phyloP scores from a whole-genome alignment of 2,888 invertebrate genomes.

The Malthinus flaveolus region DNA sequence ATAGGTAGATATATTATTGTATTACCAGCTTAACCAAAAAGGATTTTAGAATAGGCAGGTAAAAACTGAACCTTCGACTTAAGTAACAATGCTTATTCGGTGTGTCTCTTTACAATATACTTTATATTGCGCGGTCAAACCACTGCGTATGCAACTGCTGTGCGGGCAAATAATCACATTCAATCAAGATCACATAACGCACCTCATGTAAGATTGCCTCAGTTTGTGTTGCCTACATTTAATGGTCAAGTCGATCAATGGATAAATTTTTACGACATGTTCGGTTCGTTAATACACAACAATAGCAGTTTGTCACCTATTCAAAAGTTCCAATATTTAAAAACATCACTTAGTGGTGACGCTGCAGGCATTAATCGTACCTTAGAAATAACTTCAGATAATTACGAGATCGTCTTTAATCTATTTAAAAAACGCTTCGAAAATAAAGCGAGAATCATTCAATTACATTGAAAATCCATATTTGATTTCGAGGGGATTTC shows the following conservation, averaged over 20 bases:
- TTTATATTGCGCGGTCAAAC: too few species aligned
- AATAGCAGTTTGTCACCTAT: background rate
- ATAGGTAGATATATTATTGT: too few species aligned
- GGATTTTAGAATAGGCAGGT: too few species aligned
- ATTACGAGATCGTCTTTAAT: background rate
- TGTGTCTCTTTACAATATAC: too few species aligned
- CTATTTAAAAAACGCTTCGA: conserved; percentile 2
- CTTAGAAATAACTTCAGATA: conserved; percentile 1
- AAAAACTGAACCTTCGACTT: too few species aligned
- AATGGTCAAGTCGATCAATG: conserved; percentile 2
- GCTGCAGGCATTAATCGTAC: background rate
- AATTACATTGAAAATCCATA: background rate
- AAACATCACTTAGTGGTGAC: conserved; percentile 1
- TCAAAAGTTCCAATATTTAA: conserved; percentile 1
- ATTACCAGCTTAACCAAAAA: too few species aligned
- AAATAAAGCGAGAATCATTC: background rate
- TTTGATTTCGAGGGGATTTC: background rate
- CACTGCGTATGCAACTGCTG: too few species aligned
- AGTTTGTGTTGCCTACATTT: background rate
- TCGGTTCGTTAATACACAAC: background rate
- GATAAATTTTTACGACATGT: conserved; percentile 8
- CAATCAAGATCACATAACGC: too few species aligned
- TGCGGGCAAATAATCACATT: too few species aligned
- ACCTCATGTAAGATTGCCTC: conserved; percentile 4
- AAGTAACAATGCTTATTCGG: too few species aligned